phyloP scores from a whole-genome alignment of 2,113 vertebrate genomes.

The Limnothrissa miodon region DNA sequence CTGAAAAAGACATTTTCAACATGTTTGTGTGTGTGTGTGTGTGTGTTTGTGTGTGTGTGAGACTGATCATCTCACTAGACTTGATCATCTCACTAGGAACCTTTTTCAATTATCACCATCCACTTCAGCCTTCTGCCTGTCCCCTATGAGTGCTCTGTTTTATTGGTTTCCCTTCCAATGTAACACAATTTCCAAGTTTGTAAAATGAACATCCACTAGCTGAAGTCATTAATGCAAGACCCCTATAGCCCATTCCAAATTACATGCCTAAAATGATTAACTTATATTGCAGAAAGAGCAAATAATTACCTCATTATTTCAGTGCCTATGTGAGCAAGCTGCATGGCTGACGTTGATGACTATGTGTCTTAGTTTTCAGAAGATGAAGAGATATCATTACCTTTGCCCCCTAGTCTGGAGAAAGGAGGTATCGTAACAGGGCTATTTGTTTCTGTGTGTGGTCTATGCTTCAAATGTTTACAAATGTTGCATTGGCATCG shows the following conservation, averaged over 20 bases:
- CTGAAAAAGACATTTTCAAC: slow-evolving; percentile 9
- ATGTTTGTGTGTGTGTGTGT: background rate
- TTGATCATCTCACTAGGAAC: slow-evolving; percentile 5
- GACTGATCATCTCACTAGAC: background rate
- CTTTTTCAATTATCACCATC: slow-evolving; percentile 18
- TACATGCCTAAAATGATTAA: slow-evolving; percentile 20
- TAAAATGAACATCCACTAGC: slow-evolving; percentile 17
- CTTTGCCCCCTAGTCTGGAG: too few relatives aligned
- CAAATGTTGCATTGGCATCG: too few relatives aligned
- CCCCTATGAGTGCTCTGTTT: background rate
- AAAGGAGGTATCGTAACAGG: too few relatives aligned
- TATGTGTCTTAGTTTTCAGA: background rate
- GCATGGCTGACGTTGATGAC: background rate
- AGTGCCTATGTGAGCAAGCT: background rate
- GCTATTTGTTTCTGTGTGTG: too few relatives aligned
- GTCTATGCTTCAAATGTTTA: too few relatives aligned
- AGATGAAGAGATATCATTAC: too few relatives aligned
- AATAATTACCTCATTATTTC: slow-evolving; percentile 27
- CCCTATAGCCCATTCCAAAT: background rate
- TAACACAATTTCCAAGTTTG: slow-evolving; percentile 10
- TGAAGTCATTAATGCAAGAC: background rate
- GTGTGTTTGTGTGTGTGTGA: background rate
- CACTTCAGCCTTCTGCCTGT: background rate
- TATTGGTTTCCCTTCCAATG: slow-evolving; percentile 13
- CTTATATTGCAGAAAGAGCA: slow-evolving; percentile 27